These are phyloP conservation scores for Sitobion miscanthi DNA, from an alignment of 1,140 invertebrate species.

Conservation along the genomic window DNA sequence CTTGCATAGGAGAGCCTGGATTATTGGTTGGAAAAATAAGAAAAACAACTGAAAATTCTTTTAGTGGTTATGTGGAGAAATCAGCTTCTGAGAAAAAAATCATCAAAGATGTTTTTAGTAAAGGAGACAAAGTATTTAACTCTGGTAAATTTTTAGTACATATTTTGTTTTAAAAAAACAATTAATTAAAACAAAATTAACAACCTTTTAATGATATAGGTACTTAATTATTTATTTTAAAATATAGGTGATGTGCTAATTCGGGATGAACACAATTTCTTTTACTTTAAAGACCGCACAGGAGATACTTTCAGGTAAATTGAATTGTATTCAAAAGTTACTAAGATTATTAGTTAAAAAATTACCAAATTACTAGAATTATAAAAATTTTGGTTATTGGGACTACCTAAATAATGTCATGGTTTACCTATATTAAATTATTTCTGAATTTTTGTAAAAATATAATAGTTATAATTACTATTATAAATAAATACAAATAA, in stretches of 20 bases:
- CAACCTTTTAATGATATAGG: background rate
- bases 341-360: too few relatives aligned
- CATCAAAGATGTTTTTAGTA: slow-evolving; percentile 79
- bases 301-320: slow-evolving; percentile 89
- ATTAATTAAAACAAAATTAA: background rate
- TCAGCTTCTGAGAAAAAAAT: slow-evolving; percentile 93
- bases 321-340: background rate
- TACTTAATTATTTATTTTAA: slow-evolving; percentile 58
- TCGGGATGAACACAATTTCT: slow-evolving; percentile 90
- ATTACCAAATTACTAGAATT: too few relatives aligned
- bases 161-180: background rate
- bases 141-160: slow-evolving; percentile 67
- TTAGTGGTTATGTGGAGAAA: slow-evolving; percentile 86
- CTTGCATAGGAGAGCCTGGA: slow-evolving; percentile 70
- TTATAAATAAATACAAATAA: too few relatives aligned
- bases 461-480: too few relatives aligned
- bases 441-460: too few relatives aligned
- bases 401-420: too few relatives aligned
- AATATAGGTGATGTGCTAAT: slow-evolving; percentile 83
- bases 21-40: slow-evolving; percentile 83
- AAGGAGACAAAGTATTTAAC: slow-evolving; percentile 90
- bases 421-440: too few relatives aligned
- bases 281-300: slow-evolving; percentile 94
- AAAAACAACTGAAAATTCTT: slow-evolving; percentile 71
- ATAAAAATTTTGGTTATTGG: too few relatives aligned